Percentiles rank a stretch among this genome's conserved stretches.
Conservation (phyloP, 2,113 vertebrate species). For the Rousettus leschenaultii region DNA sequence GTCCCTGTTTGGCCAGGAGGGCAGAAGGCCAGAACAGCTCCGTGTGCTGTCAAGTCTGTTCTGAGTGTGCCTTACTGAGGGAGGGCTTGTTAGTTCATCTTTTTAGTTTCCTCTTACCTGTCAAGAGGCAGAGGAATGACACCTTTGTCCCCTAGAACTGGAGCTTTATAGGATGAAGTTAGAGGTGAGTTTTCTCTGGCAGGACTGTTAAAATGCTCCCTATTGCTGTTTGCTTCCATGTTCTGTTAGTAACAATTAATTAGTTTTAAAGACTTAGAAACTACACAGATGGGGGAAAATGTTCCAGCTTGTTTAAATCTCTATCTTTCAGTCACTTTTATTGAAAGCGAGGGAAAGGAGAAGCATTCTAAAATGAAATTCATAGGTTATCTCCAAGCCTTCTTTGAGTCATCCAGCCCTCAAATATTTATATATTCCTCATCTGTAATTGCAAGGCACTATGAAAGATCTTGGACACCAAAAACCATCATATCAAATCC, state of each 20-base stretch:
- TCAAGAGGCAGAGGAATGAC: background rate
- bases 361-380: background rate
- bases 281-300: background rate
- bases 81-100: background rate
- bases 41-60: background rate
- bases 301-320: background rate
- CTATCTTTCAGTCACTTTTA: background rate
- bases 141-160: background rate
- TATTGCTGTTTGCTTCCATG: background rate
- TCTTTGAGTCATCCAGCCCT: background rate
- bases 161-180: background rate
- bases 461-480: background rate
- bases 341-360: background rate
- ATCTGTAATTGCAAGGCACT: background rate
- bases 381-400: background rate
- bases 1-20: background rate
- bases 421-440: background rate
- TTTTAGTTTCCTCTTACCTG: background rate
- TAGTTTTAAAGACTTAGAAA: conserved; percentile 38
- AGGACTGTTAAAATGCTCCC: background rate
- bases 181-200: background rate
- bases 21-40: background rate
- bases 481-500: background rate
- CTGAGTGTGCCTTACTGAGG: background rate
- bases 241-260: conserved; percentile 20